Evolutionary conservation across 2,797 vertebrate species (phyloP).

Genomic region (Miichthys miiuy): DNA sequence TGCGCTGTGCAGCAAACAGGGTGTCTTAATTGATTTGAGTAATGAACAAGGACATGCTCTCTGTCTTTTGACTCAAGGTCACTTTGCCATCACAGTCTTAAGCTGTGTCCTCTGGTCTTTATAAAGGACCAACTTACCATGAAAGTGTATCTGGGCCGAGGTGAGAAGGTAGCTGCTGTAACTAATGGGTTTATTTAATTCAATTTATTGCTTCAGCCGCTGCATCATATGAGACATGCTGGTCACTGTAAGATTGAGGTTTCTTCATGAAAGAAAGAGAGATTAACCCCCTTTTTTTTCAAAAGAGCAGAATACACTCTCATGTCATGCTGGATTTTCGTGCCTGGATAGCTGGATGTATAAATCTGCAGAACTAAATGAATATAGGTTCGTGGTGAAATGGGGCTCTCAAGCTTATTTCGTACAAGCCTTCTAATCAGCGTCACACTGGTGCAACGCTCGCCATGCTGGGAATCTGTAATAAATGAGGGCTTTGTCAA

Average conservation of each 20-base stretch:
- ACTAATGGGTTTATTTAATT: slow-evolving; percentile 89
- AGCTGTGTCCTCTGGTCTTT: slow-evolving; percentile 73
- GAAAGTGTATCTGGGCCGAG: slow-evolving; percentile 83
- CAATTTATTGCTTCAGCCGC: slow-evolving; percentile 79
- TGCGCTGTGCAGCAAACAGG: slow-evolving; percentile 74
- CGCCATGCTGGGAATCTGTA: slow-evolving; percentile 67
- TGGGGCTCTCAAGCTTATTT: slow-evolving; percentile 78
- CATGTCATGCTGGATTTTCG: slow-evolving; percentile 81
- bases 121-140: slow-evolving; percentile 81
- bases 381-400: slow-evolving; percentile 82
- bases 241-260: slow-evolving; percentile 81
- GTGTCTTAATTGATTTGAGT: slow-evolving; percentile 85
- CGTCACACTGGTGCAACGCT: slow-evolving; percentile 72
- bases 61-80: slow-evolving; percentile 82
- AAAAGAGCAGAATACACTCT: slow-evolving; percentile 78
- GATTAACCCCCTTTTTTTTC: slow-evolving; percentile 78
- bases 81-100: slow-evolving; percentile 62
- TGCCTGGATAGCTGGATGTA: slow-evolving; percentile 73
- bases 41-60: slow-evolving; percentile 78
- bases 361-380: slow-evolving; percentile 85
- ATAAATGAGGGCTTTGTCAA: slow-evolving; percentile 85
- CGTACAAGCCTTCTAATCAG: slow-evolving; percentile 81
- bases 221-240: slow-evolving; percentile 76
- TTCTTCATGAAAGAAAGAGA: slow-evolving; percentile 81
- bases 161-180: slow-evolving; percentile 84